Evolutionary conservation across 2,888 invertebrate species (phyloP).

Genomic region (Synergus gifuensis): DNA sequence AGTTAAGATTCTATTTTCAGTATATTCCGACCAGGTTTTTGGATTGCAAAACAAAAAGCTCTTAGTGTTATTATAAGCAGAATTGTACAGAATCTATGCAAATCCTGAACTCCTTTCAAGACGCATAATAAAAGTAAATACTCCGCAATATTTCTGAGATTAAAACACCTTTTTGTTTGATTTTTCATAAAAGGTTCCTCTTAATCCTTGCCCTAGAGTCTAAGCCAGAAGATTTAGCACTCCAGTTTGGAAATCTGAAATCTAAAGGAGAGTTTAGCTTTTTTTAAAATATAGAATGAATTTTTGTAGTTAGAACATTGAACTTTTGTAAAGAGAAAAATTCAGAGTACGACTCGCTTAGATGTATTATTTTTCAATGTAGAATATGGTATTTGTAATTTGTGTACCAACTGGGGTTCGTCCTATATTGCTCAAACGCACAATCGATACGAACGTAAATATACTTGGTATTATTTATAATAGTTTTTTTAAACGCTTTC

Average conservation of each 20-base stretch:
- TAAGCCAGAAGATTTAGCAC: slow-evolving; percentile 3
- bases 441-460: slow-evolving; percentile 28
- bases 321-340: background rate
- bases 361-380: slow-evolving; percentile 13
- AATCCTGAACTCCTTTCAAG: background rate
- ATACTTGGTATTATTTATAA: slow-evolving; percentile 39
- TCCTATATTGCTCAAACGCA: slow-evolving; percentile 39
- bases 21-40: background rate
- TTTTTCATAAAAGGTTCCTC: background rate
- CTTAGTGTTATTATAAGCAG: background rate
- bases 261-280: slow-evolving; percentile 1
- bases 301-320: slow-evolving; percentile 4
- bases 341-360: slow-evolving; percentile 16
- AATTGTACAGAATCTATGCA: background rate
- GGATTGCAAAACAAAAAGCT: background rate
- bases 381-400: slow-evolving; percentile 29
- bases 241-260: background rate
- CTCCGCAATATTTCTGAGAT: background rate
- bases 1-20: background rate
- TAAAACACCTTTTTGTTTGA: background rate
- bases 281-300: background rate
- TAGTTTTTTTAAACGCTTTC: slow-evolving; percentile 30
- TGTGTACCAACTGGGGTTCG: slow-evolving; percentile 25
- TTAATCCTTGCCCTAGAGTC: slow-evolving; percentile 15
- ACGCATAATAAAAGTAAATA: background rate